Conservation (phyloP, 2,888 invertebrate species). For the Ophioninae sp. region DNA sequence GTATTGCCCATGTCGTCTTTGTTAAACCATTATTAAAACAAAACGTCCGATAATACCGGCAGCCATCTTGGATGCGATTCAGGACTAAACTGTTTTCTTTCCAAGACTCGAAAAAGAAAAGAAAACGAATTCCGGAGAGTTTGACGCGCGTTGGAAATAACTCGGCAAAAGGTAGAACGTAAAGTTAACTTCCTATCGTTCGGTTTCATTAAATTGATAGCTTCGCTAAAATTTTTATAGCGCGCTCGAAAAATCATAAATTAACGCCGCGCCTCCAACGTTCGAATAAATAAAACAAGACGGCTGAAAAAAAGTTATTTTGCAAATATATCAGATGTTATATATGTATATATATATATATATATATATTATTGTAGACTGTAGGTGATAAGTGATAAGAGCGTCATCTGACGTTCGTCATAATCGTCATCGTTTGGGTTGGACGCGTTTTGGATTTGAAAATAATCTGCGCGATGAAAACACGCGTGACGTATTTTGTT, state of each 20-base stretch:
- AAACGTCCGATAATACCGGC: too few species aligned
- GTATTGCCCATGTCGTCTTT: too few species aligned
- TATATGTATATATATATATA: too few species aligned
- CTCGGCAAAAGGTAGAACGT: too few species aligned
- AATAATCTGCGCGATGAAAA: slow-evolving; percentile 18
- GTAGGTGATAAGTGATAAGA: not conserved
- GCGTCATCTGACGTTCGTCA: slow-evolving; percentile 3
- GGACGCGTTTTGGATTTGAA: slow-evolving; percentile 18
- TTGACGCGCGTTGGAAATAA: too few species aligned
- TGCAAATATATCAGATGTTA: not conserved
- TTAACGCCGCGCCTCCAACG: not conserved
- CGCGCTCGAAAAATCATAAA: not conserved
- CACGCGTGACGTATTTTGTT: not conserved
- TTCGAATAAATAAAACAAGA: not conserved
- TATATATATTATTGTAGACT: too few species aligned
- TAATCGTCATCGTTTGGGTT: slow-evolving; percentile 13
- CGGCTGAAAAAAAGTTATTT: slow-evolving; percentile 2
- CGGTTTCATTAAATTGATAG: not conserved
- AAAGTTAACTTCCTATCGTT: too few species aligned
- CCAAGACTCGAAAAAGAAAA: not conserved
- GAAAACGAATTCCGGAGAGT: too few species aligned
- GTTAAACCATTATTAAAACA: too few species aligned
- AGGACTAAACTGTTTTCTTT: not conserved
- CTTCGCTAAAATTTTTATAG: not conserved
- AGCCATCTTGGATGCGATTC: too few species aligned